A percentile compares a stretch with the other conserved stretches of the same genome.
Conservation (phyloP, 2,888 invertebrate genomes). For the Lomographa bimaculata region DNA sequence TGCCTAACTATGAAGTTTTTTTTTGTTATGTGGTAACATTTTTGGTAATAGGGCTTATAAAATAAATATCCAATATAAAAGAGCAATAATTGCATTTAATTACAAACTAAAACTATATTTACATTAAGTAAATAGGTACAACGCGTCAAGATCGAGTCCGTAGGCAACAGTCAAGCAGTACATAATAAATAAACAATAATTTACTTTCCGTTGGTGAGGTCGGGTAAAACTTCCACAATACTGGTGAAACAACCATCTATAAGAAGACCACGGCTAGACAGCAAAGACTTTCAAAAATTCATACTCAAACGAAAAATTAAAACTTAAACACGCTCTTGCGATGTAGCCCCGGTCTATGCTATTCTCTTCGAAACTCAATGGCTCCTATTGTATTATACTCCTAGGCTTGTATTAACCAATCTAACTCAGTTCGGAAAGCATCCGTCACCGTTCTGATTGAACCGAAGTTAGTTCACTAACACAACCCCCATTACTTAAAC, state of each 20-base stretch:
- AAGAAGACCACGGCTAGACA: conserved; percentile 40
- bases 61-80: conserved; percentile 15
- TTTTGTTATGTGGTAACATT: too few relatives aligned
- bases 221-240: conserved; percentile 44
- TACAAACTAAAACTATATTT: conserved; percentile 65
- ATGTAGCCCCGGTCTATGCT: conserved; percentile 41
- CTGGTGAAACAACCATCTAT: conserved; percentile 42
- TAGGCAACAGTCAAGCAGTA: conserved; percentile 79
- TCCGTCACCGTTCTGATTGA: too few relatives aligned
- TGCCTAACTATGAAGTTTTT: too few relatives aligned
- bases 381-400: too few relatives aligned
- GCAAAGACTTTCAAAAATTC: conserved; percentile 39
- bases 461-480: too few relatives aligned
- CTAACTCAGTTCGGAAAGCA: too few relatives aligned
- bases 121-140: conserved; percentile 73
- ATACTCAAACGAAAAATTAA: conserved; percentile 24
- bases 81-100: conserved; percentile 76
- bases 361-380: conserved; percentile 24
- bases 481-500: too few relatives aligned
- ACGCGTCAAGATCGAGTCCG: conserved; percentile 80
- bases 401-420: too few relatives aligned
- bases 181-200: conserved; percentile 65
- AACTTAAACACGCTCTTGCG: conserved; percentile 32
- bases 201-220: conserved; percentile 53
- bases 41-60: neutral